These are phyloP conservation scores for Anguilla pacifica DNA, from an alignment of 2,797 vertebrate species.

Conservation along the genomic window DNA sequence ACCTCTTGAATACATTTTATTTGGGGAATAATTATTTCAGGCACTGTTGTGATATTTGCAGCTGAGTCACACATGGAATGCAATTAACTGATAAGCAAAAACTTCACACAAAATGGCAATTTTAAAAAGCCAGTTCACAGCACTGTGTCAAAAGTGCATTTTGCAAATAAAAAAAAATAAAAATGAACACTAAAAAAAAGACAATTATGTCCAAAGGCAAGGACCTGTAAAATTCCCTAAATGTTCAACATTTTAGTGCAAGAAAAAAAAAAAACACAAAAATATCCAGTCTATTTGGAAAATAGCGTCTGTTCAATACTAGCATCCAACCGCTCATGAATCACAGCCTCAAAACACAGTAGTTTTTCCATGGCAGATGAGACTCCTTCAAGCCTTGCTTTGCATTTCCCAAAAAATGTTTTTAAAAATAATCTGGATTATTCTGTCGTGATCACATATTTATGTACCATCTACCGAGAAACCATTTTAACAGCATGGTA, in stretches of 20 bases:
- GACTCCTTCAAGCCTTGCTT: slow-evolving; percentile 36
- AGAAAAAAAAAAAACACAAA: not conserved
- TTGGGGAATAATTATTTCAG: slow-evolving; percentile 67
- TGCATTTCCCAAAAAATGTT: slow-evolving; percentile 26
- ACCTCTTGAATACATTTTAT: slow-evolving; percentile 58
- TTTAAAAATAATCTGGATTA: slow-evolving; percentile 1
- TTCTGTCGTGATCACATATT: not conserved
- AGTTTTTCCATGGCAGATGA: slow-evolving; percentile 86
- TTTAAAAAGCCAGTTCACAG: not conserved
- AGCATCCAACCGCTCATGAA: slow-evolving; percentile 47
- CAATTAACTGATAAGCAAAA: slow-evolving; percentile 58
- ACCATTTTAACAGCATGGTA: slow-evolving; percentile 11
- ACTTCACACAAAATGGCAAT: slow-evolving; percentile 52
- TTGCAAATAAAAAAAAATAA: slow-evolving; percentile 15
- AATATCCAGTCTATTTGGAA: slow-evolving; percentile 70
- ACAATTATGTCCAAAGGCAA: slow-evolving; percentile 14
- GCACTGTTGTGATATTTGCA: slow-evolving; percentile 78
- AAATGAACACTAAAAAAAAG: not conserved
- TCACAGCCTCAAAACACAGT: not conserved
- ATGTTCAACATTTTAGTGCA: slow-evolving; percentile 11
- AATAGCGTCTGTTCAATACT: slow-evolving; percentile 63
- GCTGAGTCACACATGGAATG: slow-evolving; percentile 75
- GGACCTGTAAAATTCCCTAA: not conserved
- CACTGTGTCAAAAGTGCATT: slow-evolving; percentile 30
- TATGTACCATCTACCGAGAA: slow-evolving; percentile 6